phyloP scores from a whole-genome alignment of 2,797 vertebrate genomes.

The Hippopotamyrus pictus region DNA sequence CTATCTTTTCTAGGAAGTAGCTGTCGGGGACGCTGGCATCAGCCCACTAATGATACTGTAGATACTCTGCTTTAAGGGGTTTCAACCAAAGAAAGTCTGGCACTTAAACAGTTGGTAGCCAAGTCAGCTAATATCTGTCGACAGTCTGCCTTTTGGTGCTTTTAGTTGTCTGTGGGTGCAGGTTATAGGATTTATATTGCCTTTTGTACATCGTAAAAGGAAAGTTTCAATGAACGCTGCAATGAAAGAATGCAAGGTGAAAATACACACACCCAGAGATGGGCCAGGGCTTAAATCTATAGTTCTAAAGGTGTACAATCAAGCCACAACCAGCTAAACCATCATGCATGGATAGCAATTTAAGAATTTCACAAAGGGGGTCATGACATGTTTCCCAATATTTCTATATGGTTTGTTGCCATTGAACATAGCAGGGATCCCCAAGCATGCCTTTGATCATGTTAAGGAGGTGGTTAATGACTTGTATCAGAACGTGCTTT shows the following conservation, averaged over 20 bases:
- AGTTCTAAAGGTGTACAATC: not conserved
- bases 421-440: not conserved
- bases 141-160: not conserved
- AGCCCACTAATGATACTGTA: not conserved
- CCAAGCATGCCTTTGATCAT: not conserved
- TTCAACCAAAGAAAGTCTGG: not conserved
- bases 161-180: not conserved
- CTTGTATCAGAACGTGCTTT: not conserved
- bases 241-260: not conserved
- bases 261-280: not conserved
- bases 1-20: not conserved
- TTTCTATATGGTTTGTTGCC: not conserved
- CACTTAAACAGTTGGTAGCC: not conserved
- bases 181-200: not conserved
- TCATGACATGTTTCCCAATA: not conserved
- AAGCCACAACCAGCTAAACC: not conserved
- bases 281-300: not conserved
- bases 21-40: not conserved
- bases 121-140: not conserved
- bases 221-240: not conserved
- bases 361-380: not conserved
- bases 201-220: not conserved
- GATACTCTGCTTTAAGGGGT: not conserved
- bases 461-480: not conserved
- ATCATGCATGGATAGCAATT: not conserved